Conservation (phyloP, 2,113 vertebrate species). For the Otus sunia region DNA sequence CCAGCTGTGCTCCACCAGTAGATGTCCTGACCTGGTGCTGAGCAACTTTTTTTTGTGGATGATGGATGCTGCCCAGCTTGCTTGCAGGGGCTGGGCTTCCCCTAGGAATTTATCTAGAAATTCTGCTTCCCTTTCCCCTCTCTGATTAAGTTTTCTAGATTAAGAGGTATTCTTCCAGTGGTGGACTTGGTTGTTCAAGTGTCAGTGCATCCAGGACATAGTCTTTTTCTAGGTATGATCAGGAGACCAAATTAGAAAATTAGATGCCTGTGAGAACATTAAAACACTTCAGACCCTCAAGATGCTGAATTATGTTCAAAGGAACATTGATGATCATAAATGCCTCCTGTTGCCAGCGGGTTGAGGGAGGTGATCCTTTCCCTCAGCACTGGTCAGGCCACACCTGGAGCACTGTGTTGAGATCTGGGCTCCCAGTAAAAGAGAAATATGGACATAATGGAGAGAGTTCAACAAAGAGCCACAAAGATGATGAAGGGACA, state of each 20-base stretch:
- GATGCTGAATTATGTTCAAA: not conserved
- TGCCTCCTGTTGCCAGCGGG: not conserved
- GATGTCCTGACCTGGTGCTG: rapidly evolving
- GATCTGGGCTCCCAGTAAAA: not conserved
- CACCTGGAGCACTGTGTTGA: not conserved
- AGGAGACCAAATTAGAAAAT: not conserved
- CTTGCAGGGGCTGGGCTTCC: not conserved
- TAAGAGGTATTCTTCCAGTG: not conserved
- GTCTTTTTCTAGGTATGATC: not conserved
- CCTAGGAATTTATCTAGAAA: not conserved
- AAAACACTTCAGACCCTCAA: not conserved
- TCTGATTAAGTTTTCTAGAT: not conserved
- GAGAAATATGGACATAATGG: not conserved
- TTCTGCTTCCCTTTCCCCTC: not conserved
- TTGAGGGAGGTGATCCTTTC: not conserved
- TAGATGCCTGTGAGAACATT: not conserved
- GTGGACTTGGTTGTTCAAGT: not conserved
- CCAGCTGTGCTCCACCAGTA: not conserved
- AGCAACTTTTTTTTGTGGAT: not conserved
- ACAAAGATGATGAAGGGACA: not conserved
- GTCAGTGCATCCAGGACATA: not conserved
- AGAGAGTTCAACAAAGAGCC: not conserved
- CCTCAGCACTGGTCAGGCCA: not conserved
- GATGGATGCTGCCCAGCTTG: not conserved
- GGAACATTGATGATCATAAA: not conserved